Evolutionary conservation across 1,140 invertebrate species (phyloP).

Genomic region (Subanguina moxae): DNA sequence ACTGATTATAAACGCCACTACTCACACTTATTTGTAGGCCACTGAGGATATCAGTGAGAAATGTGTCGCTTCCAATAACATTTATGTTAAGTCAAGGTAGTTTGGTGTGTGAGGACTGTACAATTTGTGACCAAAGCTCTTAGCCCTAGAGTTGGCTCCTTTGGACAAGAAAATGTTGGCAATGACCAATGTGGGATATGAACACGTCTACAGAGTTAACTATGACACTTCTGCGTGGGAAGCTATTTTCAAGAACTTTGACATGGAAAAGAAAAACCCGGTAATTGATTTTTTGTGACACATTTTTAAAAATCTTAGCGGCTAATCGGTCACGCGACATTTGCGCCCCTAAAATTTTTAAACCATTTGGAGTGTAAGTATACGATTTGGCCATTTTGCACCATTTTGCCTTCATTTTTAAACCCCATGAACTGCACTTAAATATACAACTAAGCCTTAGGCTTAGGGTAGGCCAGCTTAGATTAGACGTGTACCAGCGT

Average conservation of each 20-base stretch:
- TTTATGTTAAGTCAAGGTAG: slow-evolving; percentile 45
- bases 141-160: slow-evolving; percentile 28
- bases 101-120: neutral
- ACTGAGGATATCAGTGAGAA: slow-evolving; percentile 37
- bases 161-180: slow-evolving; percentile 25
- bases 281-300: neutral
- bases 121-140: slow-evolving; percentile 4
- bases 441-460: too few relatives aligned
- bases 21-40: neutral
- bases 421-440: too few relatives aligned
- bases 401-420: too few relatives aligned
- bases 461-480: too few relatives aligned
- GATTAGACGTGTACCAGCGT: too few relatives aligned
- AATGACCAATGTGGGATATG: slow-evolving; percentile 24
- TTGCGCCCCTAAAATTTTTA: too few relatives aligned
- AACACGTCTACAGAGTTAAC: slow-evolving; percentile 30
- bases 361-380: too few relatives aligned
- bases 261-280: neutral
- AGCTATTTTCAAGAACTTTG: slow-evolving; percentile 20
- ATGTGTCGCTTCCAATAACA: slow-evolving; percentile 32
- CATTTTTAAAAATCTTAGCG: too few relatives aligned
- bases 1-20: neutral
- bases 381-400: too few relatives aligned
- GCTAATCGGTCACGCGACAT: too few relatives aligned
- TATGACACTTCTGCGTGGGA: slow-evolving; percentile 29